Evolutionary conservation across 1,140 invertebrate species (phyloP), one percentile per base, ranked within the genome.

Genomic region (Calephelis virginiensis): DNA sequence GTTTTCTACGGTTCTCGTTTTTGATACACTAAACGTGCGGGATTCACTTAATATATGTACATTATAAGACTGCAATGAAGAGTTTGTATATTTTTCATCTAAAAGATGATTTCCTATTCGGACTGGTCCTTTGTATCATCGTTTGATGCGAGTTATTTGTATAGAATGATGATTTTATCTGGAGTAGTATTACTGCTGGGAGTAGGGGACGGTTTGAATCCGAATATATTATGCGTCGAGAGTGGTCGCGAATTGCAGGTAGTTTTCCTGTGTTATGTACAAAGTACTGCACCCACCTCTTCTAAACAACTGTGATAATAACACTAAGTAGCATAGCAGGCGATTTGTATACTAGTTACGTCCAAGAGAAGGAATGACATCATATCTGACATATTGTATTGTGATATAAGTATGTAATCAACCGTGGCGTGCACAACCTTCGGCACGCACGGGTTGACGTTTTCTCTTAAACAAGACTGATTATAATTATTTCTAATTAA

Each of bases 371-470:
- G 90, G 91, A 90, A 92, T 91, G 91, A 89, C 91, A 92, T 86
- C 91, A 92, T 92, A 92, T 92, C 90, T 92, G 89, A 91, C 90
- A 91, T 91, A 89, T 82, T 91, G 89, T 91, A 92, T 91, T 91
- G 90, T 91, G 90, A 92, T 91, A 82, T 78, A 81, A 79, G 53
- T 85, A 85, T 83, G 83, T 67, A 69, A 70, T 89, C 63, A 56
- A 83, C 88, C 86, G 81, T 85, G 75, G 72, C 84, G 85, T 86
- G 82, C 73, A 70, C 63, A 77, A 81, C 56, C 70, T 78, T 80
- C 74, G 73, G 75, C 80, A 78, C 82, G 83, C 86, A 81, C 85
- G 85, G 85, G 83, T 85, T 78, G 87, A 90, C 86, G 84, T 91
- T 92, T 89, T 90, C 90, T 91, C 70, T 85, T 91, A 92, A 91